Base-by-base conservation (phyloP, 2,888 invertebrate genomes). In the Terebella lapidaria region DNA sequence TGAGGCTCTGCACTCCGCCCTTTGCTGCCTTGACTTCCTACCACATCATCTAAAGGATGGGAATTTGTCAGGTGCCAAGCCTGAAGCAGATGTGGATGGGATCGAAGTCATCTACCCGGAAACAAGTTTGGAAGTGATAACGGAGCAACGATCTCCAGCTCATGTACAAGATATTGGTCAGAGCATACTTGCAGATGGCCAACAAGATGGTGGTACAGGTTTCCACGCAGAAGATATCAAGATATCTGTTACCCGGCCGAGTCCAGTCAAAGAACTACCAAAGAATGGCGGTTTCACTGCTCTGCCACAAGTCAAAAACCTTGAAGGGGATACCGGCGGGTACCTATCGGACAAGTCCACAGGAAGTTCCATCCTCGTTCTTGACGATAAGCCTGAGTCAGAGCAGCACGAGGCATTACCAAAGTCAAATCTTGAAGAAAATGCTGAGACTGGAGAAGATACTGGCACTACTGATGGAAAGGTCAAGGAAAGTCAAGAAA, bases 1-100 rank as follows among this genome's bases (percentile, higher is more conserved):
- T 5, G 62, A 68, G 42, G 73, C 70, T 10, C 61, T 74, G 22
- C 71, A 67, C 56, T 65, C 67, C 10, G 72, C 72, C 2, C 65
- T 77, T n/a, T 15, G 10, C 10, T n/a, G 10, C 42, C 42, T 35
- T 10, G 42, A 35, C 42, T 35, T 15, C 42, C 10, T n/a, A 35
- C 10, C 10, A 10, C 10, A 15, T n/a, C 10, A 35, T 10, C 42
- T 35, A 35, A 35, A 35, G n/a, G 42, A 10, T 5, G 49, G 18
- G 22, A 49, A 22, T 49, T 5, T n/a, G 24, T n/a, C 10, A n/a
- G 49, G 22, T 49, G 22, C 24, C 5, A 10, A 49, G 10, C 18
- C n/a, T 49, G 49, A 49, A 49, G 42, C n/a, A 15, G 42, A 35
- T 10, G n/a, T 15, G 10, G 42, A 35, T 35, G n/a, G n/a, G n/a